These are phyloP conservation scores for Paracyclopina nana DNA, from an alignment of 1,140 invertebrate genomes.

Conservation along the genomic window DNA sequence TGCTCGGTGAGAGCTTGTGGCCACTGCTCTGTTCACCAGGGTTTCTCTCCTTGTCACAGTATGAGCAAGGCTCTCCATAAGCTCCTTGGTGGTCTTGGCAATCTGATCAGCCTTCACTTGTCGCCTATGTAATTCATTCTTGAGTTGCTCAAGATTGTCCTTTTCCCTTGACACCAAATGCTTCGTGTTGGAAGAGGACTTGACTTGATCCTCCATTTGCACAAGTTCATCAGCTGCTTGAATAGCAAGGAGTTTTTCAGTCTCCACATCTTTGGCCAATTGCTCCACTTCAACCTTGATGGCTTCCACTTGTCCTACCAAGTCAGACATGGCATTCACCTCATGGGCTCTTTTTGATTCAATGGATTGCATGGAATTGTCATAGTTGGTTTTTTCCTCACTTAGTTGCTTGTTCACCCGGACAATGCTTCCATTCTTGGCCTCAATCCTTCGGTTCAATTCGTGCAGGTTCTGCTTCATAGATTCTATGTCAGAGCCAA, in stretches of 20 bases:
- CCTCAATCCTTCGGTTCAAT: not conserved
- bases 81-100: not conserved
- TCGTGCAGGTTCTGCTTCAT: not conserved
- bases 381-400: not conserved
- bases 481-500: not conserved
- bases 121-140: not conserved
- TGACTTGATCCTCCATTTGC: constrained; percentile 6
- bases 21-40: not conserved
- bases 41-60: not conserved
- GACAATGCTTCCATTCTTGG: not conserved
- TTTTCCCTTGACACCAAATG: not conserved
- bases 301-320: not conserved
- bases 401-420: not conserved
- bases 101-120: not conserved
- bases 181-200: constrained; percentile 1
- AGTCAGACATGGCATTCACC: not conserved
- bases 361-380: not conserved
- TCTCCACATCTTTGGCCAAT: not conserved
- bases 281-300: not conserved
- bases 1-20: not conserved
- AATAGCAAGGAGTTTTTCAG: not conserved
- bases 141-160: not conserved
- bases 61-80: not conserved
- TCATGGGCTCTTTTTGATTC: not conserved
- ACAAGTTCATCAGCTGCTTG: not conserved